Evolutionary conservation across 2,888 invertebrate species (phyloP).

Genomic region (Orthosia gracilis): DNA sequence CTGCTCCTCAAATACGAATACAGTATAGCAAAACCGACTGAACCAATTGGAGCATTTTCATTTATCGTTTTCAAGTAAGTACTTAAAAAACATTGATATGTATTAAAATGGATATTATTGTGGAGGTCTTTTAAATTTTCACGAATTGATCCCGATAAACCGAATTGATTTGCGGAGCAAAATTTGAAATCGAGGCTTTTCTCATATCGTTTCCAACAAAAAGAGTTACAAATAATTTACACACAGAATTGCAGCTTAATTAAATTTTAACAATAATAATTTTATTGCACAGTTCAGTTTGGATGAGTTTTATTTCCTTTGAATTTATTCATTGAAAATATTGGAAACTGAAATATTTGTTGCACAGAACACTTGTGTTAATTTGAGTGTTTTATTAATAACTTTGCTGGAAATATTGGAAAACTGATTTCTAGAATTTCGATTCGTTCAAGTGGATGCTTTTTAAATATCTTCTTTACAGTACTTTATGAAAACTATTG

Average conservation of each 20-base stretch:
- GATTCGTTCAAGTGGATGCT: too few relatives aligned
- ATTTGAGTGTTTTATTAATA: too few relatives aligned
- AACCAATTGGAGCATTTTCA: too few relatives aligned
- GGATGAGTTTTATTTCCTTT: background rate
- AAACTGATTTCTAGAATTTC: background rate
- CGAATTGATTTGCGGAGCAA: background rate
- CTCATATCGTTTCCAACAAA: background rate
- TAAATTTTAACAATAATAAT: background rate
- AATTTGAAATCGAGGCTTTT: background rate
- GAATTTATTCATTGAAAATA: background rate
- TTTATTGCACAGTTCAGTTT: background rate
- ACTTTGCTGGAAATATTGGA: too few relatives aligned
- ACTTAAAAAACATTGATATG: background rate
- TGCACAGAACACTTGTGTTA: background rate
- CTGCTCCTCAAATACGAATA: too few relatives aligned
- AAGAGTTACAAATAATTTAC: background rate
- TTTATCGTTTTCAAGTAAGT: too few relatives aligned
- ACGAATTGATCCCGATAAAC: background rate
- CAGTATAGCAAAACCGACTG: too few relatives aligned
- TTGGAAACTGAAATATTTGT: background rate
- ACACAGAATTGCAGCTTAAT: background rate
- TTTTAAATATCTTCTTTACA: too few relatives aligned
- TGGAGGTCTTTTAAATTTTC: background rate
- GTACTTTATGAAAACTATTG: background rate
- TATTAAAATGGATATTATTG: background rate